A percentile compares a stretch with the other conserved stretches of the same genome.
Conservation (phyloP, 2,113 vertebrate species). For the Furnarius figulus region DNA sequence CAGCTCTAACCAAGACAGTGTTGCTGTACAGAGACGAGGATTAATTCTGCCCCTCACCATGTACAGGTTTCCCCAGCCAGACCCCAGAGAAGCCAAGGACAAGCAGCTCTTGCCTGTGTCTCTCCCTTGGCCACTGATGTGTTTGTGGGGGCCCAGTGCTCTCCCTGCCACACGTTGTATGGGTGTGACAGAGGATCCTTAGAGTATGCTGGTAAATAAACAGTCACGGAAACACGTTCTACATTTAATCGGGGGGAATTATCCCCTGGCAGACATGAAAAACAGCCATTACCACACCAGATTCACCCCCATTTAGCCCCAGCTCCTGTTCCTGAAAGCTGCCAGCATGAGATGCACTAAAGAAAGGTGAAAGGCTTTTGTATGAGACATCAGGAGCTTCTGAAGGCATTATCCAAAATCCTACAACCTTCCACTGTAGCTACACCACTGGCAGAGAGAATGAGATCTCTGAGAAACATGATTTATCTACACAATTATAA, state of each 20-base stretch:
- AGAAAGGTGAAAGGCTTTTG: neutral
- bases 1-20: conserved; percentile 63
- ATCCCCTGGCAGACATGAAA: neutral
- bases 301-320: neutral
- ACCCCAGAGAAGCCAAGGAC: conserved; percentile 5
- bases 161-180: neutral
- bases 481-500: neutral
- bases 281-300: neutral
- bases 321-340: neutral
- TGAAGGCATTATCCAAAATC: neutral
- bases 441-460: neutral
- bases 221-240: neutral
- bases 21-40: conserved; percentile 50
- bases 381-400: neutral
- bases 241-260: neutral
- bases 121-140: neutral
- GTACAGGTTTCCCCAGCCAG: conserved; percentile 23
- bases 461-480: neutral
- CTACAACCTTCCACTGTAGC: neutral
- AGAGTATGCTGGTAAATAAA: fast-evolving
- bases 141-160: neutral
- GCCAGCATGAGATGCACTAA: neutral
- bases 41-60: conserved; percentile 43
- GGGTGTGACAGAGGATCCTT: neutral
- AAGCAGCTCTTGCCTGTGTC: neutral